Evolutionary conservation across 2,797 vertebrate genomes (phyloP), one percentile per base, ranked within the genome.

Genomic region (Pelobates cultripes): DNA sequence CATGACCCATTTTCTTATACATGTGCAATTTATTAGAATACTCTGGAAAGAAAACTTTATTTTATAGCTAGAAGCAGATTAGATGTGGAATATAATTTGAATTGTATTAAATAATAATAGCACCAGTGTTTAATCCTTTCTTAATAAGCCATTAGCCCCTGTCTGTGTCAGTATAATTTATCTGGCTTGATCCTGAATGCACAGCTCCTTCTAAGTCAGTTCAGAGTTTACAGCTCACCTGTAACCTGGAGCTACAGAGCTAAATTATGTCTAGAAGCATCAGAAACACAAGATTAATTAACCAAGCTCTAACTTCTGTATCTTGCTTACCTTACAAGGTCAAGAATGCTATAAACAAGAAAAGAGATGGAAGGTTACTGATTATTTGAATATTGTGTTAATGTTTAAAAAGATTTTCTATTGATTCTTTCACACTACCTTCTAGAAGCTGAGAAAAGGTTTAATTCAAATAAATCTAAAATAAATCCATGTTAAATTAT

Each of bases 251-350:
- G 79, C 66, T 70, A 81, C 61, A 64, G 13, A 7, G 53, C 79
- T 43, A 63, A 75, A 81, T 81, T 43, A 81, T 81, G 73, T 70
- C 72, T 75, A 63, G 53, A n/a, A 75, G 73, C 72, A 60, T 70
- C 79, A 70, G 73, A 51, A 81, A 70, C 64, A 61, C 55, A 70
- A 66, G 43, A 75, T 81, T 81, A 75, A 81, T 81, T 75, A 81
- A 81, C 53, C 64, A 70, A 63, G 40, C 72, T 81, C 64, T 43
- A 45, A 12, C 6, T 47, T 81, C 13, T 70, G 28, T 63, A 63
- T 28, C 53, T 15, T 64, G 43, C 3, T 17, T 17, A 70, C 53
- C 45, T n/a, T 45, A n/a, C 17, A 75, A 75, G 79, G 72, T 81
- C 73, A 75, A 17, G 28, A 40, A 68, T 12, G 14, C 72, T 7